phyloP scores from a whole-genome alignment of 2,113 vertebrate genomes.

The Megaceryle maxima region DNA sequence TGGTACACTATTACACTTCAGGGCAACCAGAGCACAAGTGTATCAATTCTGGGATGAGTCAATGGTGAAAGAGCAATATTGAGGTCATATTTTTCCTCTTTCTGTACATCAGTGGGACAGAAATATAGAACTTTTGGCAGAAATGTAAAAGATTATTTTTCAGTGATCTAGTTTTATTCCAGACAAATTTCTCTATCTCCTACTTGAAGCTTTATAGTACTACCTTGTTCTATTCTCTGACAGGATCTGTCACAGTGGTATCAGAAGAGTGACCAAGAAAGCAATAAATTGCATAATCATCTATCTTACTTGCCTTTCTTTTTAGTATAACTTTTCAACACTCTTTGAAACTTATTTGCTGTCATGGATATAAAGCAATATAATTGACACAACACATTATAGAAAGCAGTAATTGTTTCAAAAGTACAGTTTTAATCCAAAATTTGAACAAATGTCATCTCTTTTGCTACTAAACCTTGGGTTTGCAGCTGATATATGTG shows the following conservation, averaged over 20 bases:
- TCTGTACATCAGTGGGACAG: conserved; percentile 24
- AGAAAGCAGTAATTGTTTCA: neutral
- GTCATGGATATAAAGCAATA: neutral
- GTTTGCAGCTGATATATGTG: neutral
- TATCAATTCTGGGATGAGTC: conserved; percentile 66
- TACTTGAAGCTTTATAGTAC: neutral
- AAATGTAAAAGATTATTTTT: conserved; percentile 46
- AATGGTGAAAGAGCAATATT: conserved; percentile 62
- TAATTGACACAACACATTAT: rapidly evolving
- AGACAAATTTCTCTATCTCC: neutral
- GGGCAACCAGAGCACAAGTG: conserved; percentile 46
- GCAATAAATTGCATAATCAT: neutral
- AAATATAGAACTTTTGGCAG: conserved; percentile 28
- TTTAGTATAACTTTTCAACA: neutral
- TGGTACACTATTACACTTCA: conserved; percentile 55
- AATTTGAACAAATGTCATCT: neutral
- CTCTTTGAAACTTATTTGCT: neutral
- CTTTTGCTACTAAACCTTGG: neutral
- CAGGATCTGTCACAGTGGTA: neutral
- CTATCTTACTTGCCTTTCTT: neutral
- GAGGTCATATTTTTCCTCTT: conserved; percentile 66
- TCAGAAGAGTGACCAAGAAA: neutral
- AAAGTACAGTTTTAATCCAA: neutral
- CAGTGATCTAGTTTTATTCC: conserved; percentile 31
- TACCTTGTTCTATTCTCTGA: neutral